Percentiles rank a stretch among this genome's conserved stretches.
These are phyloP conservation scores for Diaphora mendica DNA, from an alignment of 2,888 invertebrate genomes.

Conservation along the genomic window DNA sequence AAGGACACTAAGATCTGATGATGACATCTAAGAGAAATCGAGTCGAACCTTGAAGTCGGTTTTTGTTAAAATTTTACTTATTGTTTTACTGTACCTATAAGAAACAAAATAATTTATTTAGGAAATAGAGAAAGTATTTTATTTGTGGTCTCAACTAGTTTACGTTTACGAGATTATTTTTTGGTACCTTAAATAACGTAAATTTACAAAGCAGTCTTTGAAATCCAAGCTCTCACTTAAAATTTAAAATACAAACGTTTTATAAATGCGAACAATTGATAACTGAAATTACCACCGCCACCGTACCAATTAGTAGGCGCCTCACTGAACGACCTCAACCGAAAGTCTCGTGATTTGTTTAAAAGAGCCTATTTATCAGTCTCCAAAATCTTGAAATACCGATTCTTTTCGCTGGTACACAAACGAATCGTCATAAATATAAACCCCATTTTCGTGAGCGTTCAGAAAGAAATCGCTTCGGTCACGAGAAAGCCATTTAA, in stretches of 20 bases:
- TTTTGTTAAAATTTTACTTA: too few relatives aligned
- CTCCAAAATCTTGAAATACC: constrained; percentile 56
- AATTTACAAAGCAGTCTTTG: background rate
- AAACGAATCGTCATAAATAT: constrained; percentile 74
- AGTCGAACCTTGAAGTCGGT: too few relatives aligned
- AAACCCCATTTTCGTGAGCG: constrained; percentile 77
- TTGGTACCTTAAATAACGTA: too few relatives aligned
- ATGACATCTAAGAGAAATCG: too few relatives aligned
- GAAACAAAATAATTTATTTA: too few relatives aligned
- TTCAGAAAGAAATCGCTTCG: constrained; percentile 73
- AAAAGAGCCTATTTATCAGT: constrained; percentile 67
- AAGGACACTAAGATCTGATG: too few relatives aligned
- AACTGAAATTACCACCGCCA: constrained; percentile 1
- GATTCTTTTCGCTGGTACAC: constrained; percentile 62
- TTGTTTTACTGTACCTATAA: too few relatives aligned
- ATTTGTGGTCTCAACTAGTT: too few relatives aligned
- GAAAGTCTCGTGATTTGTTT: constrained; percentile 61
- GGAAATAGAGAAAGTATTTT: too few relatives aligned
- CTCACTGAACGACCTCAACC: constrained; percentile 43
- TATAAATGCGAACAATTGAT: background rate
- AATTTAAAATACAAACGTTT: background rate
- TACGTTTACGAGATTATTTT: too few relatives aligned
- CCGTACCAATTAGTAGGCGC: constrained; percentile 32
- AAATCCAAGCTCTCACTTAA: background rate
- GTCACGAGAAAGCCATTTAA: constrained; percentile 76